These are phyloP conservation scores for Liodrosophila aerea DNA, from an alignment of 2,888 invertebrate genomes.

Conservation along the genomic window DNA sequence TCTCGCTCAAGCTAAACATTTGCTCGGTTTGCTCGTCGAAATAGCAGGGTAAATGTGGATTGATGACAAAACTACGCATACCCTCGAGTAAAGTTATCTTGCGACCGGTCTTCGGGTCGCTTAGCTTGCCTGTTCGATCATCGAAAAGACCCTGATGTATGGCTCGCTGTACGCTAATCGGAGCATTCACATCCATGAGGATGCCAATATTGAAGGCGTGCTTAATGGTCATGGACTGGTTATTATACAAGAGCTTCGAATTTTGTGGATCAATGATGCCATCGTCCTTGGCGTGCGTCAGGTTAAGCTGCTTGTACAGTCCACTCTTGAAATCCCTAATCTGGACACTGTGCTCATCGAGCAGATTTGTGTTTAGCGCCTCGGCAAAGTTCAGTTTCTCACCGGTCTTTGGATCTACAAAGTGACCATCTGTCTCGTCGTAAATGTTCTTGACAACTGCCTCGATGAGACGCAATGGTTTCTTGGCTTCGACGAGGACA, in stretches of 20 bases:
- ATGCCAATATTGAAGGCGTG: conserved; percentile 92
- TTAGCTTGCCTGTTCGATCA: conserved; percentile 90
- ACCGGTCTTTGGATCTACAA: conserved; percentile 91
- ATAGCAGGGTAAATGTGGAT: conserved; percentile 91
- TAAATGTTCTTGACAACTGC: conserved; percentile 91
- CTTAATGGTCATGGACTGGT: conserved; percentile 87
- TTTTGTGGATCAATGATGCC: conserved; percentile 89
- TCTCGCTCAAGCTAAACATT: conserved; percentile 89
- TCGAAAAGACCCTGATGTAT: conserved; percentile 94
- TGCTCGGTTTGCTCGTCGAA: conserved; percentile 90
- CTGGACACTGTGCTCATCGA: conserved; percentile 92
- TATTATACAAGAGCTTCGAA: conserved; percentile 86
- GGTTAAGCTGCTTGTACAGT: conserved; percentile 89
- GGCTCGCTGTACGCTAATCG: conserved; percentile 91
- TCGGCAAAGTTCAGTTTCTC: conserved; percentile 90
- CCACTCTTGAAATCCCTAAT: conserved; percentile 90
- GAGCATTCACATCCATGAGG: conserved; percentile 90
- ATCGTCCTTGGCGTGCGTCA: conserved; percentile 90
- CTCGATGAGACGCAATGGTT: conserved; percentile 91
- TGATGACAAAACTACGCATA: conserved; percentile 90
- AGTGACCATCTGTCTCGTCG: conserved; percentile 89
- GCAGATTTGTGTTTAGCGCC: conserved; percentile 90
- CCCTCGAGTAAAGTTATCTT: conserved; percentile 92
- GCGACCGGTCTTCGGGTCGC: conserved; percentile 90
- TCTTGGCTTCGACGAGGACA: conserved; percentile 90